Base-by-base conservation (phyloP, 2,888 invertebrate species). In the Tenthredo distinguenda region DNA sequence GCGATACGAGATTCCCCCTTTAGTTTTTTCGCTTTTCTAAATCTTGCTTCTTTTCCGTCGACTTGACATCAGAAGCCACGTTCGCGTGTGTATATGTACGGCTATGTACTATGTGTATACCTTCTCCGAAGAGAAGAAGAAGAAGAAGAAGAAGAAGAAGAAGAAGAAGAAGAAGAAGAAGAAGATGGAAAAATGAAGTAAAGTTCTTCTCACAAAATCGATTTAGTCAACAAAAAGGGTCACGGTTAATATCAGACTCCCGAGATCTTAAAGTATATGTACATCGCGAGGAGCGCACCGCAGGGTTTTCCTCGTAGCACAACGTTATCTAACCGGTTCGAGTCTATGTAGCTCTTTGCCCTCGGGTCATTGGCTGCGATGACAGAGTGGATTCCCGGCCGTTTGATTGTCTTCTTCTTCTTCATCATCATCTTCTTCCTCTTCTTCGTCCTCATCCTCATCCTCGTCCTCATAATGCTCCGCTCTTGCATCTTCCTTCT, bases 301-400 rank as follows among this genome's bases (percentile, higher is more conserved):
- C 37, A 74, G 43, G 72, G 12, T 77, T 34, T 77, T 77, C 77
- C 55, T 77, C 77, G 50, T 77, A 50, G 55, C 55, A 77, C 50
- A 55, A 55, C 55, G 55, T 77, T 77, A 77, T 77, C 77, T 55
- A 47, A 77, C 77, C 77, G 77, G 77, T 77, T 77, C 47, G 77
- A 77, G 37, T 81, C 62, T 40, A 40, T 62, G 76, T 31, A 47
- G 21, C 31, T 40, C 50, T 47, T 34, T 50, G 84, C 68, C 85
- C 43, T 7, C 3, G 79, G 62, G 58, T 50, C 62, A 79, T 62
- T 43, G 77, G 34, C 55, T 77, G 79, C 65, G 85, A 79, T 85
- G 85, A 85, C 85, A 85, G 77, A 77, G 77, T 79, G 85, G 65
- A 85, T 85, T 81, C 85, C 58, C 76, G 47, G 43, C 47, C 77